Base-by-base conservation (phyloP, 2,888 invertebrate species). In the Diplolepis rosae region DNA sequence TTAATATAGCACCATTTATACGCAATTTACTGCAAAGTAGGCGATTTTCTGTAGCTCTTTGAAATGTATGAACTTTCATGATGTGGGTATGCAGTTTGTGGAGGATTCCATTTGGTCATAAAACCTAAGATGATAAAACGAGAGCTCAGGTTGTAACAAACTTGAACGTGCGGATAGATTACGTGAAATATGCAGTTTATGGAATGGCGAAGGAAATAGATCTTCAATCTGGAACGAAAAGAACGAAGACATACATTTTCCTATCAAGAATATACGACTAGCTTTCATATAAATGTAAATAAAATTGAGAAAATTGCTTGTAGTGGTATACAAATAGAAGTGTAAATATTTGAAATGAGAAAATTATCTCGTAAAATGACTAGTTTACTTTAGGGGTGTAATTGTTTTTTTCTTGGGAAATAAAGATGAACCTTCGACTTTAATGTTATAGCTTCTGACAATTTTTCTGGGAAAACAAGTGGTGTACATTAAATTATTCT, bases 91-190 rank as follows among this genome's bases (percentile, higher is more conserved):
- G 51, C 7, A 52, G 51, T 52, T 52, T 52, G 28, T 28, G 51
- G 28, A 6, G 13, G 6, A 52, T 27, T 28, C 27, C 13, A 52
- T 13, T 52, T 6, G 28, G 5, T 27, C 27, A 28, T 52, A 52
- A 52, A 52, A 52, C 28, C n/a, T 52, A 5, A 24, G n/a, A 52
- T 28, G n/a, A n/a, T 28, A 52, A 52, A 52, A 52, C n/a, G 51
- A n/a, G n/a, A 52, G 51, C 28, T 7, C 51, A 27, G 27, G 51
- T 13, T 52, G 51, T 52, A 52, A n/a, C 51, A 52, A 52, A 52
- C 28, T 52, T 52, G 51, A 28, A n/a, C 9, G 24, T 24, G 11
- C 4, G 22, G 28, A 52, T n/a, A 52, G 51, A 52, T 50, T 50
- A 18, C 50, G 18, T 50, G 50, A 27, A 50, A 50, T 50, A 50